These are phyloP conservation scores for Tricholaema leucomelas DNA, from an alignment of 2,113 vertebrate species.

Conservation along the genomic window DNA sequence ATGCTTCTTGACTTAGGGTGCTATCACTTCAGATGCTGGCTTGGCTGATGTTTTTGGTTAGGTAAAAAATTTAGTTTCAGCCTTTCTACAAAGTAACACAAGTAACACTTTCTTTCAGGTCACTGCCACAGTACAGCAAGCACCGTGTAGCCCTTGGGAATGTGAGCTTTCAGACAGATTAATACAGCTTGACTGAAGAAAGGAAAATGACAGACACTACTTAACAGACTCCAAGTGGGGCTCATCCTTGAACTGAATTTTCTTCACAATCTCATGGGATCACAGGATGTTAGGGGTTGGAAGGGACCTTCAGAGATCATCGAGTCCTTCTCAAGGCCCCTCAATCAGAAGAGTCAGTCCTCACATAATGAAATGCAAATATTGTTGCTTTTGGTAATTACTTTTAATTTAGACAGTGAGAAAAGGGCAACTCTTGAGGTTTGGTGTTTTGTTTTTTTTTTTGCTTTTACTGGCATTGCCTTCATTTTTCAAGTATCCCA, in stretches of 20 bases:
- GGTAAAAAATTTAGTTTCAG: not conserved
- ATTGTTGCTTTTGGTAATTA: not conserved
- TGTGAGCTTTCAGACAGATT: constrained; percentile 65
- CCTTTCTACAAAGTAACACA: constrained; percentile 10
- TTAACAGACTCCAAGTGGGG: not conserved
- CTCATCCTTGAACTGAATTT: constrained; percentile 24
- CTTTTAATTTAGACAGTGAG: not conserved
- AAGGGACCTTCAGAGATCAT: too few relatives aligned
- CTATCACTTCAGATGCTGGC: not conserved
- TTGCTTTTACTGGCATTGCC: not conserved
- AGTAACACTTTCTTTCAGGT: constrained; percentile 39
- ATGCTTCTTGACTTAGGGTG: not conserved
- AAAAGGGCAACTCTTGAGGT: not conserved
- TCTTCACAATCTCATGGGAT: not conserved
- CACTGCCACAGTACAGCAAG: constrained; percentile 24
- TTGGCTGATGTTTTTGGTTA: not conserved
- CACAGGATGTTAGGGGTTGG: too few relatives aligned
- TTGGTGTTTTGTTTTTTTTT: not conserved
- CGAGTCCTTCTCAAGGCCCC: not conserved
- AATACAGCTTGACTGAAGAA: constrained; percentile 59
- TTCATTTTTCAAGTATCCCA: not conserved
- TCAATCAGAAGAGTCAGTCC: not conserved
- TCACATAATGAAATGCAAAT: not conserved
- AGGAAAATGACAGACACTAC: constrained; percentile 28
- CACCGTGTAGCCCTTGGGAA: not conserved